Evolutionary conservation across 2,113 vertebrate species (phyloP), one percentile per base, ranked within the genome.

Genomic region (Tachysurus vachellii): DNA sequence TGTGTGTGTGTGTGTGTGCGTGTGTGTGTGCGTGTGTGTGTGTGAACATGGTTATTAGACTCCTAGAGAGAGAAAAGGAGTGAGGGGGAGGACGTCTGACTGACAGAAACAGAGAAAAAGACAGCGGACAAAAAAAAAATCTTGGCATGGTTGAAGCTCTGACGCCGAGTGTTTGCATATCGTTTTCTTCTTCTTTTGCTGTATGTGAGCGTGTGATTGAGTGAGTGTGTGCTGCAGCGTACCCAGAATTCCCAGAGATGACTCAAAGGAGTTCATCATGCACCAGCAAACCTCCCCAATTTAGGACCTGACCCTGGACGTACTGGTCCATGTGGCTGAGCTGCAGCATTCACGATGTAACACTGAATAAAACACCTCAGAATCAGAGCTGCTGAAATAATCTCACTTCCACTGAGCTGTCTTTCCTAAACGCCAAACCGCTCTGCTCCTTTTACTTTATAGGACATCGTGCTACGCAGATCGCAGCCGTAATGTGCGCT

Each of bases 231-330:
- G 88, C 86, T 92, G 68, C 82, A 57, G 42, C 28, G 0, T 88
- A 90, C 84, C 90, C 90, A 85, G 88, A 88, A 88, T 88, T 85
- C 61, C 26, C 56, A 3, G 80, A 70, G 64, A 95, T 95, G 95
- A 94, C 91, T 93, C 93, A 94, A 90, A 92, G 89, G 91, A 93
- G 92, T 89, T 91, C 93, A 89, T 91, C 91, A 47, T 64, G 56
- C 36, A 80, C 82, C 82, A 28, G 85, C 14, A 80, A 80, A 31
- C 53, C 53, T 80, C 57, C 53, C 53, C 17, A 36, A 14, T 57
- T 57, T 26, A 89, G 76, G 86, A 87, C 16, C 79, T 93, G 86
- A 90, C 90, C 90, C 92, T 92, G 23, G 61, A 64, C 61, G 66
- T 93, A 91, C 5, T 21, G 90, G 88, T 93, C 93, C 28, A 92